Percentiles rank a stretch among this genome's conserved stretches.
These are phyloP conservation scores for Sebastes steindachneri DNA, from an alignment of 2,797 vertebrate species.

Conservation along the genomic window DNA sequence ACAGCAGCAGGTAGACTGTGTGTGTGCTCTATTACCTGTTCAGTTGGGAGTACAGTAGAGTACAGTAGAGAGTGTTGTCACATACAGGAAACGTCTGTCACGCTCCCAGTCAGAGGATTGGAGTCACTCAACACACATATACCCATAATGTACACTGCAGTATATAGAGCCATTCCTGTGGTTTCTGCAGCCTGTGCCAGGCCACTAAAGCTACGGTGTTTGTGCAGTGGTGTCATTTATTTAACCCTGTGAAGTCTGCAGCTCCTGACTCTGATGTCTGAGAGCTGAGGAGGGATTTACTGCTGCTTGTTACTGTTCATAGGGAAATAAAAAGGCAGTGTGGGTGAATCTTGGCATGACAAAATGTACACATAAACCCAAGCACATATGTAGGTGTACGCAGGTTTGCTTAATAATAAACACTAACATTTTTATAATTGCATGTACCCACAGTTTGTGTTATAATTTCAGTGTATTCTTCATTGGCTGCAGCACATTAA, in stretches of 20 bases:
- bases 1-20: slow-evolving; percentile 14
- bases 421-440: neutral
- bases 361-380: neutral
- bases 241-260: slow-evolving; percentile 56
- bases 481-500: neutral
- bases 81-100: slow-evolving; percentile 41
- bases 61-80: slow-evolving; percentile 8
- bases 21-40: neutral
- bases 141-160: slow-evolving; percentile 6
- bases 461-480: neutral
- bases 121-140: slow-evolving; percentile 17
- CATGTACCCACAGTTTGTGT: neutral
- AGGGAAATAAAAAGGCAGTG: slow-evolving; percentile 24
- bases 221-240: slow-evolving; percentile 42
- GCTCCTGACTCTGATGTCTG: slow-evolving; percentile 21
- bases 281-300: slow-evolving; percentile 14
- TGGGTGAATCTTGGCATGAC: neutral
- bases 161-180: slow-evolving; percentile 28
- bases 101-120: neutral
- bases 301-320: slow-evolving; percentile 19
- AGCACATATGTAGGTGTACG: neutral
- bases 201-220: slow-evolving; percentile 40
- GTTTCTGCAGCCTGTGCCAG: slow-evolving; percentile 18
- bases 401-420: neutral
- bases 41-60: neutral